Percentiles rank a stretch among this genome's conserved stretches.
Evolutionary conservation across 2,797 vertebrate genomes (phyloP).

Genomic region (Sebastes dallii): DNA sequence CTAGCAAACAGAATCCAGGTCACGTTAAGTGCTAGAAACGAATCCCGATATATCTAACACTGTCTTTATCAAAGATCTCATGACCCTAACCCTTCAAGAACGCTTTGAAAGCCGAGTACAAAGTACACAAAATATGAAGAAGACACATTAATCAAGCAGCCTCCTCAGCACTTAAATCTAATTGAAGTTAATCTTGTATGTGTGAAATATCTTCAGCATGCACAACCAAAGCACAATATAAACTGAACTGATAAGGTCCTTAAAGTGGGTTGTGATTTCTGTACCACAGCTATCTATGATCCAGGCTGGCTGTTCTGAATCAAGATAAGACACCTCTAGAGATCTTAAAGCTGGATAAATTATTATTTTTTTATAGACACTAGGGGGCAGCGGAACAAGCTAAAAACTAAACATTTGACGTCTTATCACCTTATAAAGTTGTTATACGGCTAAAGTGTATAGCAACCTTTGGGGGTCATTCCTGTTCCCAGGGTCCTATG

Average conservation of each 20-base stretch:
- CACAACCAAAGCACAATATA: not conserved
- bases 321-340: not conserved
- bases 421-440: not conserved
- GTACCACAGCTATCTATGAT: not conserved
- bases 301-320: not conserved
- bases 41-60: not conserved
- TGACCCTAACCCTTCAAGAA: not conserved
- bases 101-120: not conserved
- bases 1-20: slow-evolving; percentile 3
- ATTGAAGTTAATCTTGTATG: not conserved
- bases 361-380: not conserved
- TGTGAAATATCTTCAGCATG: not conserved
- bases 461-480: no score
- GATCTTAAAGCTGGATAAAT: not conserved
- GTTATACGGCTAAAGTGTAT: not conserved
- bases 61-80: not conserved
- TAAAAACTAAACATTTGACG: not conserved
- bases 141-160: not conserved
- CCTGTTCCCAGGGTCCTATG: not conserved
- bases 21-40: not conserved
- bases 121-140: not conserved
- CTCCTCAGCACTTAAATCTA: not conserved
- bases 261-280: not conserved
- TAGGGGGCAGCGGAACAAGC: not conserved
- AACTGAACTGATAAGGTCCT: not conserved